Conservation (phyloP, 2,797 vertebrate species). For the Pseudochromis fuscus region DNA sequence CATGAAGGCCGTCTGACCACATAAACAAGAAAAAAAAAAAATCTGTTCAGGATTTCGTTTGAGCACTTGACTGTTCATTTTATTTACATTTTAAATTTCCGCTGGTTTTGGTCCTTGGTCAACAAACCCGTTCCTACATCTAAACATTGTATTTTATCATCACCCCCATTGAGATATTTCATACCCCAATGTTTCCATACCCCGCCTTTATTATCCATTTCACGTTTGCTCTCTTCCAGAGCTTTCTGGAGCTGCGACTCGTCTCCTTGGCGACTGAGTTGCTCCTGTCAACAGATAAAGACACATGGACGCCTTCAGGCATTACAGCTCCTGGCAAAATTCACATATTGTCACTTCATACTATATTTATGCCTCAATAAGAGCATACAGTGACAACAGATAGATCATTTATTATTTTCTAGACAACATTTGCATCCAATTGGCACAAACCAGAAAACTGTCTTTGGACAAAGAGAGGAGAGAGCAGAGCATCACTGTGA, state of each 20-base stretch:
- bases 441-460: slow-evolving; percentile 50
- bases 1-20: slow-evolving; percentile 90
- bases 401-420: slow-evolving; percentile 29
- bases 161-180: slow-evolving; percentile 55
- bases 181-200: slow-evolving; percentile 78
- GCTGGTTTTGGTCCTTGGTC: background rate
- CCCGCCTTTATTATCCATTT: slow-evolving; percentile 83
- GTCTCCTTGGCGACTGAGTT: slow-evolving; percentile 84
- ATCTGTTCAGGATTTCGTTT: slow-evolving; percentile 28
- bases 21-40: slow-evolving; percentile 20
- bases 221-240: slow-evolving; percentile 87
- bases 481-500: slow-evolving; percentile 39
- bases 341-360: slow-evolving; percentile 59
- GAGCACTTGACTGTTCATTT: background rate
- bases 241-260: slow-evolving; percentile 85
- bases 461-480: slow-evolving; percentile 49
- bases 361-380: slow-evolving; percentile 54
- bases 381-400: slow-evolving; percentile 31
- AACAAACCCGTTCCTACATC: background rate
- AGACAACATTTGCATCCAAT: slow-evolving; percentile 20
- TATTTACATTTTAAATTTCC: background rate
- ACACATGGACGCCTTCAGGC: slow-evolving; percentile 65
- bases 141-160: slow-evolving; percentile 23
- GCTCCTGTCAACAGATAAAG: slow-evolving; percentile 81
- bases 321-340: slow-evolving; percentile 52